Base-by-base conservation (phyloP, 2,797 vertebrate genomes). In the Limnodromus scolopaceus region DNA sequence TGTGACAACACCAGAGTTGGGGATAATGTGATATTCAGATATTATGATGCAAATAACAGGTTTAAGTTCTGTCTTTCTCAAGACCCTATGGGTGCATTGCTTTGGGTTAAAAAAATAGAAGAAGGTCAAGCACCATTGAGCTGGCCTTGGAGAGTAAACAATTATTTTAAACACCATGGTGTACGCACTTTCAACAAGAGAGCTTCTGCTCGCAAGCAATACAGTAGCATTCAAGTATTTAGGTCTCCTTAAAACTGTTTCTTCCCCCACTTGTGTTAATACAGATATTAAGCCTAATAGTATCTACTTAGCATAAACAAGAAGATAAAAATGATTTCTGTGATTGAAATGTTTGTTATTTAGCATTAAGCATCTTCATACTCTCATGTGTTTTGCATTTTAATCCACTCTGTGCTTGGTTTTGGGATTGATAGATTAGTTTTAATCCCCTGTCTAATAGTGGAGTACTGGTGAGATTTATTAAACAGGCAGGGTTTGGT, bases 371-470 rank as follows among this genome's bases (percentile, higher is more conserved):
- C 97, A 97, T 98, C 97, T 98, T 98, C 97, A 93, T 94, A 97
- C 96, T 97, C 97, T 96, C 96, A 69, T 97, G 97, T 72, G 94
- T 98, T 98, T 98, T 98, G 97, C 98, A 98, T 98, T 98, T 98
- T 98, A 98, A 98, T 98, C 98, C 98, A 98, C 97, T 98, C 94
- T 96, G 97, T 96, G 97, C 98, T 98, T 98, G 98, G 97, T 98
- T 98, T 98, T 97, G 97, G 98, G 98, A 98, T 98, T 98, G 98
- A 97, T 98, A 98, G 98, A 98, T 98, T 98, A 98, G 98, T 98
- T 98, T 98, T 98, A 98, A 98, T 98, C 98, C 98, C 94, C 97
- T 98, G 98, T 98, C 98, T 98, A 98, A 98, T 98, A 98, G 98
- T 97, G 95, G 97, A 98, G 97, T 97, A 97, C 97, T 98, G 98